These are phyloP conservation scores for Lepidocolaptes lacrymiger DNA, from an alignment of 2,797 vertebrate species.

Conservation along the genomic window DNA sequence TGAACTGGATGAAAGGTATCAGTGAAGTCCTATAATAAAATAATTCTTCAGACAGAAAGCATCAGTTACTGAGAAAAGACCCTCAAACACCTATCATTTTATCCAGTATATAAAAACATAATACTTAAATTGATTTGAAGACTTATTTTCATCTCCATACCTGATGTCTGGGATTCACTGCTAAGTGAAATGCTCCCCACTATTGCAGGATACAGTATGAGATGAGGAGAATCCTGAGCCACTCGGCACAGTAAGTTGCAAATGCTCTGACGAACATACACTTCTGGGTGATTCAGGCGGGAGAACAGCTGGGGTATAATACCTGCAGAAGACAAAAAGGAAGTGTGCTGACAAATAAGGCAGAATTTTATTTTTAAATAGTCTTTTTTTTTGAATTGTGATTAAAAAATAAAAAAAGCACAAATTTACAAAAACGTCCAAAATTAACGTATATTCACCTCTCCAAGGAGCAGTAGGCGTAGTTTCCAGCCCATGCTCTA, in stretches of 20 bases:
- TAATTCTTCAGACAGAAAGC: neutral
- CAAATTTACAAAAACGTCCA: neutral
- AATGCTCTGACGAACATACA: conserved; percentile 96
- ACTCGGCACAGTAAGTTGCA: conserved; percentile 96
- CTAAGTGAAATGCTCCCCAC: conserved; percentile 96
- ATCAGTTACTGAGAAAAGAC: neutral
- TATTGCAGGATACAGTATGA: conserved; percentile 96
- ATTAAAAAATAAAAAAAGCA: neutral
- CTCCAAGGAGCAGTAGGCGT: conserved; percentile 98
- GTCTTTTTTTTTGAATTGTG: neutral
- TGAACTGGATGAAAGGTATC: neutral
- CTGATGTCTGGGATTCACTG: conserved; percentile 91
- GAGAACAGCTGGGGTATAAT: conserved; percentile 99
- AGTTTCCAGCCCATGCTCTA: conserved; percentile 93
- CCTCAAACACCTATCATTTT: neutral
- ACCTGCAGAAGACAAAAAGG: conserved; percentile 74
- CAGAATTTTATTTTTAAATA: neutral
- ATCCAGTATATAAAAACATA: neutral
- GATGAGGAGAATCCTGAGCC: conserved; percentile 96
- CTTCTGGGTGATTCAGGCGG: conserved; percentile 96
- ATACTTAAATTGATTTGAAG: neutral
- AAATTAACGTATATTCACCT: conserved; percentile 72
- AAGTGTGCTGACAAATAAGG: neutral
- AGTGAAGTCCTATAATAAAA: neutral
- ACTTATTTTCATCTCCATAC: conserved; percentile 62